A percentile compares a stretch with the other conserved stretches of the same genome.
These are phyloP conservation scores for Pachypanchax playfairii DNA, from an alignment of 2,113 vertebrate species.

Conservation along the genomic window DNA sequence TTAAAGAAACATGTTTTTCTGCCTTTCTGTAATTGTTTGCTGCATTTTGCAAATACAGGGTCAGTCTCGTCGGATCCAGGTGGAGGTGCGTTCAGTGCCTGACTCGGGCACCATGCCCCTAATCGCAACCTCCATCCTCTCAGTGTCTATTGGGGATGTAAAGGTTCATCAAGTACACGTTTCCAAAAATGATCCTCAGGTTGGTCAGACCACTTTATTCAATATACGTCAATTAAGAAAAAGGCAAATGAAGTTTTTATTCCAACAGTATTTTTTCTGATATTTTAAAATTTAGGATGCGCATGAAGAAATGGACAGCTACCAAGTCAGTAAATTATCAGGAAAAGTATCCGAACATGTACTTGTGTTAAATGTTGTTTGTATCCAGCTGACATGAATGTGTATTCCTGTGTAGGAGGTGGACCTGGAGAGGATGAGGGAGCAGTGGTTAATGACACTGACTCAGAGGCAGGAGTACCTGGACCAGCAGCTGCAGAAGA, in stretches of 20 bases:
- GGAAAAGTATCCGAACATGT: neutral
- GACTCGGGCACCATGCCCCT: slow-evolving; percentile 94
- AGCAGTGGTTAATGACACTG: slow-evolving; percentile 88
- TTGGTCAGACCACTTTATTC: slow-evolving; percentile 47
- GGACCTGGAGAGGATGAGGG: slow-evolving; percentile 90
- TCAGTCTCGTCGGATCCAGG: slow-evolving; percentile 89
- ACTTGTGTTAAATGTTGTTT: neutral
- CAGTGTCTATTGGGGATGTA: slow-evolving; percentile 90
- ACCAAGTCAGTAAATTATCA: slow-evolving; percentile 84
- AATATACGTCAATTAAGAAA: too few species aligned
- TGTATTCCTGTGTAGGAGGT: slow-evolving; percentile 80
- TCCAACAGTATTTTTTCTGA: neutral
- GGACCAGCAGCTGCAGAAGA: slow-evolving; percentile 93
- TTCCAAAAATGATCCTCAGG: slow-evolving; percentile 70
- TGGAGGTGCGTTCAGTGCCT: slow-evolving; percentile 88
- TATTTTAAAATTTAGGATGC: slow-evolving; percentile 29
- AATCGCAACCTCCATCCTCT: slow-evolving; percentile 86
- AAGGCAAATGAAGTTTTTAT: neutral
- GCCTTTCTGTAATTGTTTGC: neutral
- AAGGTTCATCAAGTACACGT: slow-evolving; percentile 76
- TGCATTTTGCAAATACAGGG: slow-evolving; percentile 75
- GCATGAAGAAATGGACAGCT: slow-evolving; percentile 89
- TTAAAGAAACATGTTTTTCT: too few species aligned
- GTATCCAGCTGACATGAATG: neutral
- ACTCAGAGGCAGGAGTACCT: slow-evolving; percentile 94